Conservation (phyloP, 2,797 vertebrate genomes). For the Ceryle rudis region DNA sequence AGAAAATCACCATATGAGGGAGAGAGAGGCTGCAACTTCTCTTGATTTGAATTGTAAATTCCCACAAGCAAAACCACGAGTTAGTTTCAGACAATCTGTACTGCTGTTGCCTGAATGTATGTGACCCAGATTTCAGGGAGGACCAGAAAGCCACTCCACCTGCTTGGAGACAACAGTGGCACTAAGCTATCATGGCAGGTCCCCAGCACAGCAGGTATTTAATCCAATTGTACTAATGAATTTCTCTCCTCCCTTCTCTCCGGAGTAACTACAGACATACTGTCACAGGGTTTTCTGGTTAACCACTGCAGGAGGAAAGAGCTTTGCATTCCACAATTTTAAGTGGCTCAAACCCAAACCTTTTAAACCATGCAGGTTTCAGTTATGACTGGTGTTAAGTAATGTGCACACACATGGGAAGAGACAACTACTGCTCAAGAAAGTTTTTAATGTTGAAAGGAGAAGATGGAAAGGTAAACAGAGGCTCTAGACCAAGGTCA, state of each 20-base stretch:
- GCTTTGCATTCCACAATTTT: not conserved
- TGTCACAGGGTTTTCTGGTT: not conserved
- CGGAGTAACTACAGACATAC: not conserved
- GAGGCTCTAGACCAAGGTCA: not conserved
- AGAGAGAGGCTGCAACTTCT: slow-evolving; percentile 9
- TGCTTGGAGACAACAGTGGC: not conserved
- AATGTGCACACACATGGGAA: not conserved
- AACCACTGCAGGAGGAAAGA: not conserved
- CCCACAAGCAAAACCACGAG: not conserved
- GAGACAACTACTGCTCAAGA: not conserved
- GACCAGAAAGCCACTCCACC: not conserved
- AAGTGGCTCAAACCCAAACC: not conserved
- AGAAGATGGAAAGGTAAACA: not conserved
- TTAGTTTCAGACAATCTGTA: not conserved
- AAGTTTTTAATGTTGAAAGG: not conserved
- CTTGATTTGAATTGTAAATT: slow-evolving; percentile 56
- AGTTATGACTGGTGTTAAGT: not conserved
- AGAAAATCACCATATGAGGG: slow-evolving; percentile 39
- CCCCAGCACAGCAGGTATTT: slow-evolving; percentile 28
- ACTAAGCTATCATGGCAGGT: not conserved
- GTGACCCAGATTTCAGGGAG: not conserved
- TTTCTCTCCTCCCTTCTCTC: not conserved
- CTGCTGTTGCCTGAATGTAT: not conserved
- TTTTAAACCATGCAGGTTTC: not conserved
- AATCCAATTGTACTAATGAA: not conserved